phyloP scores from a whole-genome alignment of 2,113 vertebrate genomes.

The Oreocharis arfaki region DNA sequence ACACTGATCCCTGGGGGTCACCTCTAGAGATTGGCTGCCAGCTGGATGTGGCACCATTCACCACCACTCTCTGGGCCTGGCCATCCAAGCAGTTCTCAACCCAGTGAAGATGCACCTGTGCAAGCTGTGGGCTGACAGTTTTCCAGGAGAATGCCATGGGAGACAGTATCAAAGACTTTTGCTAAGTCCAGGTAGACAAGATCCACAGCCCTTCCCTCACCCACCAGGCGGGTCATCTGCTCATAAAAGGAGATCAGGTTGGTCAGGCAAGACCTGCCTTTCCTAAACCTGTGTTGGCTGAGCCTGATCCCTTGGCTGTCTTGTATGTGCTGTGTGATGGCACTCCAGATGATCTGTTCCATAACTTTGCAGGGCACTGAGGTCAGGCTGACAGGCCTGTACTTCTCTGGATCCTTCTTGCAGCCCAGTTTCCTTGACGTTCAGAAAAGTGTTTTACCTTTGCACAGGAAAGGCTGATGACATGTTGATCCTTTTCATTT shows the following conservation, averaged over 20 bases:
- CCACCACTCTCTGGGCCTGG: too few relatives aligned
- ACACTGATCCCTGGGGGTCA: neutral
- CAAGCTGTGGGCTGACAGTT: neutral
- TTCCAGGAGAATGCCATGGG: neutral
- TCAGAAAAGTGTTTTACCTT: slow-evolving; percentile 57
- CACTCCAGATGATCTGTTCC: neutral
- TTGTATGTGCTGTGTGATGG: neutral
- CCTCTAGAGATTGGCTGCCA: neutral
- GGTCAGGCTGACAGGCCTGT: neutral
- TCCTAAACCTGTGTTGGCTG: neutral
- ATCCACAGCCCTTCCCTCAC: neutral
- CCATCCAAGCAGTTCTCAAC: neutral
- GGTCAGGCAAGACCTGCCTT: neutral
- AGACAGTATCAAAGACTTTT: neutral
- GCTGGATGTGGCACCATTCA: too few relatives aligned
- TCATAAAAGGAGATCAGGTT: neutral
- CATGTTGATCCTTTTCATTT: slow-evolving; percentile 74
- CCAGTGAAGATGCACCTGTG: neutral
- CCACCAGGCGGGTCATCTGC: neutral
- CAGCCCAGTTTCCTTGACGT: neutral
- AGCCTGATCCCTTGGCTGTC: neutral
- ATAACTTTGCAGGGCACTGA: neutral
- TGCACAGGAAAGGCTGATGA: slow-evolving; percentile 73
- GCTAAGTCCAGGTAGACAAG: neutral
- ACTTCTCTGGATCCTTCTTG: neutral